Conservation (phyloP, 2,113 vertebrate species). For the Bucco capensis region DNA sequence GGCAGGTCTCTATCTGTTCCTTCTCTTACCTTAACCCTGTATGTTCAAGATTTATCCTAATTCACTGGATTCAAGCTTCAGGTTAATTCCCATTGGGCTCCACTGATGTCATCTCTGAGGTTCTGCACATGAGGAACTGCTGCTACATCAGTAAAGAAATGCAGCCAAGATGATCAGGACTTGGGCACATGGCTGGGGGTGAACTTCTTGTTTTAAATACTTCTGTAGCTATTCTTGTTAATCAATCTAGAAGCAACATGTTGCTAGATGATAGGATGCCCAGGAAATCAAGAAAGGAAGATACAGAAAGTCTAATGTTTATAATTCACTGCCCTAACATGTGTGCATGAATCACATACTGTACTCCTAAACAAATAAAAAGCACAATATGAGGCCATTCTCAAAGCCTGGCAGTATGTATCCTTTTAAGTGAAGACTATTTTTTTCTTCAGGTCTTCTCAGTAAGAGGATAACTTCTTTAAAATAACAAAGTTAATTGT, state of each 20-base stretch:
- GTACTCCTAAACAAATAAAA: background rate
- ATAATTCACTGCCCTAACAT: background rate
- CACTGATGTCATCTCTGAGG: background rate
- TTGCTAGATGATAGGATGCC: background rate
- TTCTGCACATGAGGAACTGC: background rate
- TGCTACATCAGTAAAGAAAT: background rate
- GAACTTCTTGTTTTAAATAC: background rate
- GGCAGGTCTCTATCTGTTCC: too few relatives aligned
- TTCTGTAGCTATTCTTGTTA: background rate
- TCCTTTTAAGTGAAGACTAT: slow-evolving; percentile 19
- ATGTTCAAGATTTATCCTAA: background rate
- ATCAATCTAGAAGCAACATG: background rate
- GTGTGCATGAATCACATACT: background rate
- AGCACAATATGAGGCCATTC: background rate
- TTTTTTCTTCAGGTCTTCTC: background rate
- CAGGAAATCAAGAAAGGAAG: background rate
- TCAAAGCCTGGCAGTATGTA: slow-evolving; percentile 8
- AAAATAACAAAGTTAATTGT: slow-evolving; percentile 51
- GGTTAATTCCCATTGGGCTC: background rate
- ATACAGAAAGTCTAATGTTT: background rate
- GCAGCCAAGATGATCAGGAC: background rate
- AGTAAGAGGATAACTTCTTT: slow-evolving; percentile 9
- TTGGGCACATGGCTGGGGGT: background rate
- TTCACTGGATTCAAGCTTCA: background rate
- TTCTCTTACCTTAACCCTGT: background rate